Conservation (phyloP, 92 coral and sea anemone species). For the Paramuricea clavata region DNA sequence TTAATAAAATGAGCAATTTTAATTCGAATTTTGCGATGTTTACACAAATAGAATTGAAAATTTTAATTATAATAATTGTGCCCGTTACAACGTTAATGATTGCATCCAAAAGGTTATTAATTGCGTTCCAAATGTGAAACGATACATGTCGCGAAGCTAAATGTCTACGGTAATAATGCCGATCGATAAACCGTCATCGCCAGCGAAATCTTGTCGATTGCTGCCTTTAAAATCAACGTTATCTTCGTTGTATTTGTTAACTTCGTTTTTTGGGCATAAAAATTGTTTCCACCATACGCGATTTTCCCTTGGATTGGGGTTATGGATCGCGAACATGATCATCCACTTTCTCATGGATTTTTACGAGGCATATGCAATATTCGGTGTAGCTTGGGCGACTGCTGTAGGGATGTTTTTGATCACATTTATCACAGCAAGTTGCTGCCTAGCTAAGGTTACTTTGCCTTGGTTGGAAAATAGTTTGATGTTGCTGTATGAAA, state of each 20-base stretch:
- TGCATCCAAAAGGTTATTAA: no score
- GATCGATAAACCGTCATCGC: not conserved
- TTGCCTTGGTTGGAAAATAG: constrained; percentile 95
- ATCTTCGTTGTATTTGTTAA: constrained; percentile 75
- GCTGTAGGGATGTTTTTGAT: constrained; percentile 85
- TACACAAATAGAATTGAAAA: no score
- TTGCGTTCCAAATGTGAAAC: no score
- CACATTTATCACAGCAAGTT: constrained; percentile 83
- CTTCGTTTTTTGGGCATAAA: constrained; percentile 86
- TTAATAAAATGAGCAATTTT: not conserved
- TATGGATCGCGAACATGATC: constrained; percentile 78
- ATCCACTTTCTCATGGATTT: constrained; percentile 91
- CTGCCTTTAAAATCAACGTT: constrained; percentile 40
- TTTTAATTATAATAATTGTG: no score
- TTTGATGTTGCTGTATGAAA: constrained; percentile 82
- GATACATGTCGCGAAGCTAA: no score
- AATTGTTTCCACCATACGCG: constrained; percentile 75
- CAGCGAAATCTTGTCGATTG: not conserved
- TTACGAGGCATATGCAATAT: constrained; percentile 90
- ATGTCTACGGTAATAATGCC: not conserved
- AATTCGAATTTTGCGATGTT: not conserved
- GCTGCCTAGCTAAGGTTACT: constrained; percentile 71
- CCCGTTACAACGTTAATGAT: not conserved
- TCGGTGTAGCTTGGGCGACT: constrained; percentile 98
- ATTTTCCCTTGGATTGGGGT: constrained; percentile 69